Percentiles rank a stretch among this genome's conserved stretches.
Evolutionary conservation across 2,113 vertebrate genomes (phyloP).

Genomic region (Notarius quadriscutis): DNA sequence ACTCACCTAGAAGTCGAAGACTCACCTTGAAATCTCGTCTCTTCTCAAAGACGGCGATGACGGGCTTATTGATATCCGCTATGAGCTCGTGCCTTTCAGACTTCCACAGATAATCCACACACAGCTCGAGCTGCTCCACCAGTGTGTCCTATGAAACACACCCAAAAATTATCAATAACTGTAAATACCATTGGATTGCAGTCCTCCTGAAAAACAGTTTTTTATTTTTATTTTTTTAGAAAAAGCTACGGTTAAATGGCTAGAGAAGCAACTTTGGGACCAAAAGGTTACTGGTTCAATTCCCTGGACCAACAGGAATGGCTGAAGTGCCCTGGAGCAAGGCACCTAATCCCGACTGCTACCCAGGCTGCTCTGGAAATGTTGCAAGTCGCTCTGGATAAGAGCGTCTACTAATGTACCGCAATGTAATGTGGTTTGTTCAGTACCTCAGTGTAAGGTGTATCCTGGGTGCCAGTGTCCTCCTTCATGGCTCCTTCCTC

Average conservation of each 20-base stretch:
- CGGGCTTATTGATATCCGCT: slow-evolving; percentile 95
- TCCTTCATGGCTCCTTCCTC: slow-evolving; percentile 99
- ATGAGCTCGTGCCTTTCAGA: slow-evolving; percentile 95
- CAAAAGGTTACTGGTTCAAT: too few relatives aligned
- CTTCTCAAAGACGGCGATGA: slow-evolving; percentile 96
- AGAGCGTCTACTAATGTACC: too few relatives aligned
- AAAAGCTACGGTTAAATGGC: too few relatives aligned
- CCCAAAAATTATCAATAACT: not conserved
- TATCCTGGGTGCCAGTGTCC: slow-evolving; percentile 95
- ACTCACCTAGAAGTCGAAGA: not conserved
- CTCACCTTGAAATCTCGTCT: slow-evolving; percentile 93
- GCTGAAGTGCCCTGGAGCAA: too few relatives aligned
- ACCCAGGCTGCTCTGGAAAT: too few relatives aligned
- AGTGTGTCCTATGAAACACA: slow-evolving; percentile 81
- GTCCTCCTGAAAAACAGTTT: not conserved
- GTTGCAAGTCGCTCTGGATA: too few relatives aligned
- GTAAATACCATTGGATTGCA: not conserved
- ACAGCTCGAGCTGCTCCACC: slow-evolving; percentile 92
- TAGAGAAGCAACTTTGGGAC: too few relatives aligned
- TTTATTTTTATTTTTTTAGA: too few relatives aligned
- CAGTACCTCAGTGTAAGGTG: slow-evolving; percentile 91
- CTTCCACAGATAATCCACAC: slow-evolving; percentile 96
- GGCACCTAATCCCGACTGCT: too few relatives aligned
- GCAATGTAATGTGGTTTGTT: not conserved
- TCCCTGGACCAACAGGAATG: too few relatives aligned